Evolutionary conservation across 1,140 invertebrate species (phyloP).

Genomic region (Papilio helenus): DNA sequence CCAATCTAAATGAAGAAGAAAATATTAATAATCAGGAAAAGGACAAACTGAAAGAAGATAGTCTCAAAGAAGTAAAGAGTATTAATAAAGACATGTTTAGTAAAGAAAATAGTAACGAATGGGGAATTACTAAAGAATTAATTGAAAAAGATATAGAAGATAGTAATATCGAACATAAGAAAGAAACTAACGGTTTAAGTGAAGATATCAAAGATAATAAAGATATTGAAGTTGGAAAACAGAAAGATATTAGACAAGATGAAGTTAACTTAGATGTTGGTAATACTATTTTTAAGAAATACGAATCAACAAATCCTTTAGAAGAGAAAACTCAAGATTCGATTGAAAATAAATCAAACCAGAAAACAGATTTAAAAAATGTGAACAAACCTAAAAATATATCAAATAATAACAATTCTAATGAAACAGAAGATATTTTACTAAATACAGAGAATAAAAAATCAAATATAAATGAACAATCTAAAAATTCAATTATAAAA

Average conservation of each 20-base stretch:
- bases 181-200: background rate
- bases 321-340: background rate
- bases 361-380: background rate
- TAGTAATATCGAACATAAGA: background rate
- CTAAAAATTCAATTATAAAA: background rate
- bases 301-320: background rate
- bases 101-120: background rate
- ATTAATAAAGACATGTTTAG: background rate
- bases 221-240: background rate
- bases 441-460: background rate
- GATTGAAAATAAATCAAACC: background rate
- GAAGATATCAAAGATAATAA: background rate
- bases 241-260: too few species aligned
- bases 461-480: background rate
- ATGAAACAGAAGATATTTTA: too few species aligned
- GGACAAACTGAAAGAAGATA: background rate
- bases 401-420: too few species aligned
- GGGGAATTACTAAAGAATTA: background rate
- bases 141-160: background rate
- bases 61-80: background rate
- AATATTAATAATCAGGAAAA: background rate
- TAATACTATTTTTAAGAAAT: too few species aligned
- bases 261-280: too few species aligned
- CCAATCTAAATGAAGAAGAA: too few species aligned
- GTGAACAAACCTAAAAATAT: background rate